These are phyloP conservation scores for Ciconia stormi DNA, from an alignment of 2,113 vertebrate species.

Conservation along the genomic window DNA sequence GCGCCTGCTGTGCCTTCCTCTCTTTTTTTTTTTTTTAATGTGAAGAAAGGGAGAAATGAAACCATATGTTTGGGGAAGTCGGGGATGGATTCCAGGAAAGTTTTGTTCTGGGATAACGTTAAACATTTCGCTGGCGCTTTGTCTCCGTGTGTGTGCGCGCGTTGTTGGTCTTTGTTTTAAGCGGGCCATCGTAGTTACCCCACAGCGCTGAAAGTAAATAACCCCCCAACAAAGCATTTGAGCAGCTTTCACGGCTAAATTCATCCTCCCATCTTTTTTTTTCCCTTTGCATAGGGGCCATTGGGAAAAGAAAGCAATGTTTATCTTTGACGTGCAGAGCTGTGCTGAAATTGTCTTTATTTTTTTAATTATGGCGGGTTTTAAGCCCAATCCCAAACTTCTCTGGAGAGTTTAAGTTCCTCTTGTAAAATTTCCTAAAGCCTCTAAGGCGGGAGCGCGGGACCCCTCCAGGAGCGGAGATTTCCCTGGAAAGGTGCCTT, in stretches of 20 bases:
- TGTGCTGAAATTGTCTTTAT: neutral
- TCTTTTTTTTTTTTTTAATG: too few species aligned
- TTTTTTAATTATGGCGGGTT: neutral
- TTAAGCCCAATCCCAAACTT: neutral
- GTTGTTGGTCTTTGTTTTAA: neutral
- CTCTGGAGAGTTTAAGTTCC: neutral
- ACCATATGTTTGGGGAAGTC: neutral
- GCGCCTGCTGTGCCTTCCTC: neutral
- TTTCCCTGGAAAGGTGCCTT: neutral
- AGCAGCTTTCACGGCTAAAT: neutral
- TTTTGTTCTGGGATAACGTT: neutral
- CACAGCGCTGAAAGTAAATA: neutral
- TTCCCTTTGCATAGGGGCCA: neutral
- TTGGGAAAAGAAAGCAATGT: neutral
- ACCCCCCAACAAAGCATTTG: neutral
- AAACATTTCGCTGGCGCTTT: neutral
- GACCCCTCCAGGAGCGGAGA: neutral
- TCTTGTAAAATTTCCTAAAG: neutral
- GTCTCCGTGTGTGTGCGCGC: neutral
- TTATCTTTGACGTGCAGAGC: neutral
- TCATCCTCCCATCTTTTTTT: neutral
- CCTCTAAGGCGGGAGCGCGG: neutral
- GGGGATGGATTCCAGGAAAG: neutral
- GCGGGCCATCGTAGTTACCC: fast-evolving
- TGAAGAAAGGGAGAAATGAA: neutral